A percentile compares a stretch with the other conserved stretches of the same genome.
phyloP scores from a whole-genome alignment of 2,113 vertebrate species.

The Capricornis sumatraensis region DNA sequence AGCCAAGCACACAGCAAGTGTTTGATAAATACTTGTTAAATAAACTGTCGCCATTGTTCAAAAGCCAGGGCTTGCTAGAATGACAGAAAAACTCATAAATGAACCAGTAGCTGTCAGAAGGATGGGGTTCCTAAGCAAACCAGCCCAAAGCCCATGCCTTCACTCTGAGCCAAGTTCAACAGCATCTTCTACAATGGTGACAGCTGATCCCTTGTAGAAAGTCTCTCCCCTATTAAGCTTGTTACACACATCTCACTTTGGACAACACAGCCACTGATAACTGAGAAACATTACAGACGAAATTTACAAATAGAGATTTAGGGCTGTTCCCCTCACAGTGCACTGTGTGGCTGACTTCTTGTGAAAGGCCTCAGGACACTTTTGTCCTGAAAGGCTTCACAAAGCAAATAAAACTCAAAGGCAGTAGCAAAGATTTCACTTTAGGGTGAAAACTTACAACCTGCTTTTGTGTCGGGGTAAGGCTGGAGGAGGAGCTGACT shows the following conservation, averaged over 20 bases:
- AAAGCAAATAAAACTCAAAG: neutral
- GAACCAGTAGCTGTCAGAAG: neutral
- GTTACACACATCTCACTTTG: neutral
- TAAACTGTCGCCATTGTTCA: neutral
- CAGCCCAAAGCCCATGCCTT: neutral
- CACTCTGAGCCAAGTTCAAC: neutral
- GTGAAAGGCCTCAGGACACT: neutral
- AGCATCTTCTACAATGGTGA: neutral
- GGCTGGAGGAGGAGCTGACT: neutral
- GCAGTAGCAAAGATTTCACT: neutral
- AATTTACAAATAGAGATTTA: neutral
- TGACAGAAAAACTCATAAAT: neutral
- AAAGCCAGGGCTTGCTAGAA: neutral
- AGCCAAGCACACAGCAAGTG: neutral
- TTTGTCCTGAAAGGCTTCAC: neutral
- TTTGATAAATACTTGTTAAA: neutral
- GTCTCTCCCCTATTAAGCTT: neutral
- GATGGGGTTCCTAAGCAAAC: neutral
- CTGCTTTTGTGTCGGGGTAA: neutral
- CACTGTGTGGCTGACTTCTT: neutral
- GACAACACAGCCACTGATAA: neutral
- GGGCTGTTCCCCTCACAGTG: neutral
- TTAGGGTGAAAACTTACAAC: neutral
- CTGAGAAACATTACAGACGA: neutral
- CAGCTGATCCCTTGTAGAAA: neutral